These are phyloP conservation scores for Tubulanus polymorphus DNA, from an alignment of 2,888 invertebrate species.

Conservation along the genomic window DNA sequence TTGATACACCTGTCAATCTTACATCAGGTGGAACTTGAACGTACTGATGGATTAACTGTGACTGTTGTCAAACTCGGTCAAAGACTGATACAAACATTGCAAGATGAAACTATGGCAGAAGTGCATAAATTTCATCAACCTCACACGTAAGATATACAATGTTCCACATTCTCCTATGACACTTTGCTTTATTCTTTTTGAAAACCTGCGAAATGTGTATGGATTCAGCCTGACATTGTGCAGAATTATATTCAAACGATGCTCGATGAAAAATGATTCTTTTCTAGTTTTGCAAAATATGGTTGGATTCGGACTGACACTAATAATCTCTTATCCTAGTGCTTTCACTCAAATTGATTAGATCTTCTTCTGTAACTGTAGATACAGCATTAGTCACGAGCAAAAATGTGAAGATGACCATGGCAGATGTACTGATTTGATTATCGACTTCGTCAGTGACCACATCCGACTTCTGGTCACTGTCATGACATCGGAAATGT, in stretches of 20 bases:
- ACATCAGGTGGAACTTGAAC: conserved; percentile 26
- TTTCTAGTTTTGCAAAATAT: too few relatives aligned
- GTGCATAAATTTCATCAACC: conserved; percentile 30
- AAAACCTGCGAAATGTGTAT: too few relatives aligned
- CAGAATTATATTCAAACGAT: too few relatives aligned
- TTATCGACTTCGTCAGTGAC: conserved; percentile 32
- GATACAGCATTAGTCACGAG: conserved; percentile 23
- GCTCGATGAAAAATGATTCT: too few relatives aligned
- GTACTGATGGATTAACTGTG: conserved; percentile 27
- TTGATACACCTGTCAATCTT: too few relatives aligned
- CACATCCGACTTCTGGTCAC: conserved; percentile 37
- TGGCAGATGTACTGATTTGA: conserved; percentile 29
- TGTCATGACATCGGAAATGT: conserved; percentile 16
- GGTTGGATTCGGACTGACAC: too few relatives aligned
- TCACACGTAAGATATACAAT: conserved; percentile 35
- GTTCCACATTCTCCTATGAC: too few relatives aligned
- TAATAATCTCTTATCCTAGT: too few relatives aligned
- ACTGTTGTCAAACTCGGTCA: conserved; percentile 25
- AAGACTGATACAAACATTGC: conserved; percentile 26
- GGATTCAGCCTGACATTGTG: too few relatives aligned
- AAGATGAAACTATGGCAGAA: conserved; percentile 21
- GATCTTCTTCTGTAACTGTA: too few relatives aligned
- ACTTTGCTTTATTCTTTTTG: too few relatives aligned
- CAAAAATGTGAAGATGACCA: conserved; percentile 37
- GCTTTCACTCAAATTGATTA: too few relatives aligned